phyloP scores from a whole-genome alignment of 2,113 vertebrate genomes.

The Egretta garzetta region DNA sequence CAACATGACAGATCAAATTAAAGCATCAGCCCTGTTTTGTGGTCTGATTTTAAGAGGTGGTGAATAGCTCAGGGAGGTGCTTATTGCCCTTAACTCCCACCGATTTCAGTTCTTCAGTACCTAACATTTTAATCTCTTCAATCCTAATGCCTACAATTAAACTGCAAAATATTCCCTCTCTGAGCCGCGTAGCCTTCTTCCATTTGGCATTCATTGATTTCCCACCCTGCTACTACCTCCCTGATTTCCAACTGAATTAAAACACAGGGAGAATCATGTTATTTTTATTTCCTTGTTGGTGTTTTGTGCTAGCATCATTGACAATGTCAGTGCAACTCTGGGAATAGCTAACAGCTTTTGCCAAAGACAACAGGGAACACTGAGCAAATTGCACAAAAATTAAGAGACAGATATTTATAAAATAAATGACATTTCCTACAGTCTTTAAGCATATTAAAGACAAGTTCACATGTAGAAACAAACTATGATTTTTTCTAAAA shows the following conservation, averaged over 20 bases:
- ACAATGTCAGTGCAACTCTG: neutral
- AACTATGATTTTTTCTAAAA: neutral
- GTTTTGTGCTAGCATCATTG: neutral
- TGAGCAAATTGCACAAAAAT: neutral
- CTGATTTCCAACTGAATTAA: neutral
- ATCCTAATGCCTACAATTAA: constrained; percentile 15
- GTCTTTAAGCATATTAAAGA: neutral
- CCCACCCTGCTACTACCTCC: neutral
- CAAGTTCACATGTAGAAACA: neutral
- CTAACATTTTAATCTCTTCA: constrained; percentile 19
- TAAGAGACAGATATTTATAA: neutral
- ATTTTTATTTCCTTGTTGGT: constrained; percentile 32
- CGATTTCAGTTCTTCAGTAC: neutral
- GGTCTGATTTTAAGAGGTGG: neutral
- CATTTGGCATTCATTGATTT: constrained; percentile 41
- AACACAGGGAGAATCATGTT: neutral
- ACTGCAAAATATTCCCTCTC: neutral
- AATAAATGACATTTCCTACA: neutral
- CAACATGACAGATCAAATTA: neutral
- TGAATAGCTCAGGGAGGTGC: neutral
- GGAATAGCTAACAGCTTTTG: constrained; percentile 1
- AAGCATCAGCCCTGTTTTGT: neutral
- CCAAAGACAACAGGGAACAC: neutral
- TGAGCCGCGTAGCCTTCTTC: neutral
- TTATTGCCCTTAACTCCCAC: neutral